Evolutionary conservation across 2,888 invertebrate species (phyloP).

Genomic region (Trisateles emortualis): DNA sequence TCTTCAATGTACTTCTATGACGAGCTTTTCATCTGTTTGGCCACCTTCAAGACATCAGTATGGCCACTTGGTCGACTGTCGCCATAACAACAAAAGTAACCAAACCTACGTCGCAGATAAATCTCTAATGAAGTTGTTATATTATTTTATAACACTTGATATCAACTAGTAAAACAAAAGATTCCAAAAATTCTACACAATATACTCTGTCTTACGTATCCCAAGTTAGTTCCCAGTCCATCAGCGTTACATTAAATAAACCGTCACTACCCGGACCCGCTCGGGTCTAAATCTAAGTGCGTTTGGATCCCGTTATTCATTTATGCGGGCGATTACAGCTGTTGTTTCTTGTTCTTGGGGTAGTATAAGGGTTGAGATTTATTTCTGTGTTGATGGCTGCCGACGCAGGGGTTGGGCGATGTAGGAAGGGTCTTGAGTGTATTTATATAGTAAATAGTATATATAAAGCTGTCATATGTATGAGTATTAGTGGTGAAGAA

Average conservation of each 20-base stretch:
- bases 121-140: too few relatives aligned
- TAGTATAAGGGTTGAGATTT: slow-evolving; percentile 39
- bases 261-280: slow-evolving; percentile 25
- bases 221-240: slow-evolving; percentile 22
- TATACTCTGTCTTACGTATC: neutral
- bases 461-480: neutral
- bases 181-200: neutral
- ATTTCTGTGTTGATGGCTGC: slow-evolving; percentile 26
- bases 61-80: too few relatives aligned
- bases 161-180: neutral
- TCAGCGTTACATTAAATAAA: slow-evolving; percentile 37
- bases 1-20: too few relatives aligned
- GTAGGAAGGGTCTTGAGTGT: neutral
- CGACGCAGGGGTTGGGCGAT: neutral
- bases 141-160: neutral
- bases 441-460: neutral
- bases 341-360: slow-evolving; percentile 45
- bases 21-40: too few relatives aligned
- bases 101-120: too few relatives aligned
- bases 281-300: slow-evolving; percentile 36
- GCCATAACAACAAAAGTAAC: too few relatives aligned
- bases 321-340: slow-evolving; percentile 52
- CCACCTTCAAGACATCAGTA: too few relatives aligned
- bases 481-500: too few relatives aligned
- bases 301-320: slow-evolving; percentile 41